phyloP scores from a whole-genome alignment of 2,797 vertebrate genomes.

The Salmo trutta region DNA sequence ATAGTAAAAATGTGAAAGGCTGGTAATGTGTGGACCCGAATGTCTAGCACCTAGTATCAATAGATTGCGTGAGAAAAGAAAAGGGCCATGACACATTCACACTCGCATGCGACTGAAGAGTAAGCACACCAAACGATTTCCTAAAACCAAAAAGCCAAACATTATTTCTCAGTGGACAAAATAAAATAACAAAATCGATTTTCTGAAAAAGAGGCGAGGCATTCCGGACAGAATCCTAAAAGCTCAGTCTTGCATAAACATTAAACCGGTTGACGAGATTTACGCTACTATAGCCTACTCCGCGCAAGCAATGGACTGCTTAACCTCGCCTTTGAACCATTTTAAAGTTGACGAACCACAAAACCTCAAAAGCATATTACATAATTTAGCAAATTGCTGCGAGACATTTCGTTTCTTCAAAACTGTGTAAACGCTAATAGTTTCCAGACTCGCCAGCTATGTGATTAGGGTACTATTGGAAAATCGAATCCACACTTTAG shows the following conservation, averaged over 20 bases:
- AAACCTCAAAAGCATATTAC: conserved; percentile 59
- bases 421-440: neutral
- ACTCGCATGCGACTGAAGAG: conserved; percentile 44
- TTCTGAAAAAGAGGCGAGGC: neutral
- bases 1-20: conserved; percentile 82
- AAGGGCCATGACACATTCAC: conserved; percentile 66
- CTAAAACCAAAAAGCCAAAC: conserved; percentile 3
- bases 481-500: no score
- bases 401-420: conserved; percentile 41
- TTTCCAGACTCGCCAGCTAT: neutral
- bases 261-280: conserved; percentile 59
- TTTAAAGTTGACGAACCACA: conserved; percentile 75
- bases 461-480: no score
- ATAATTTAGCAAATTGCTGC: conserved; percentile 62
- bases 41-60: conserved; percentile 82
- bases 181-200: conserved; percentile 10
- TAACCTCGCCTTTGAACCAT: conserved; percentile 66
- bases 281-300: conserved; percentile 40
- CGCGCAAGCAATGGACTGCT: conserved; percentile 60
- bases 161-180: conserved; percentile 12
- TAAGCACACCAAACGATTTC: conserved; percentile 17
- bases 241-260: conserved; percentile 27
- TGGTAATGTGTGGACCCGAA: conserved; percentile 69
- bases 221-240: conserved; percentile 11
- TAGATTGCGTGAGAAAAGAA: conserved; percentile 80